Evolutionary conservation across 2,113 vertebrate genomes (phyloP).

Genomic region (Gallinago jamesoni): DNA sequence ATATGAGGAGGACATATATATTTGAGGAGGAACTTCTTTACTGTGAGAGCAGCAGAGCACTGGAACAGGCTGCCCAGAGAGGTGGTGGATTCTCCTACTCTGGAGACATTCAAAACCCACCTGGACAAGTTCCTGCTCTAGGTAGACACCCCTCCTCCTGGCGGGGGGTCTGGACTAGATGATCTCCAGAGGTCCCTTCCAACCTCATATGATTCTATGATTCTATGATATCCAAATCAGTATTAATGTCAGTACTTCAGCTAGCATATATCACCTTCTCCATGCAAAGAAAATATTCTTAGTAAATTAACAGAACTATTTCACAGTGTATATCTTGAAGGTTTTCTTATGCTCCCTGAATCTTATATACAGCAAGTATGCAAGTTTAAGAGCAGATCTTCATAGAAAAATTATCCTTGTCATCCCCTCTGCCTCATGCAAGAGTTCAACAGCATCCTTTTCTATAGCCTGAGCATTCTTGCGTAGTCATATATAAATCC

Average conservation of each 20-base stretch:
- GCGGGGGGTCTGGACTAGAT: too few species aligned
- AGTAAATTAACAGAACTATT: neutral
- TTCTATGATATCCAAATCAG: neutral
- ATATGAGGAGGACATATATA: too few species aligned
- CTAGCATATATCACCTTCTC: neutral
- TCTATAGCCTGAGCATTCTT: neutral
- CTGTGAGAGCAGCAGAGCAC: too few species aligned
- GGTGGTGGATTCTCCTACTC: too few species aligned
- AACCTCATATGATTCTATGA: too few species aligned
- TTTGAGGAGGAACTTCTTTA: too few species aligned
- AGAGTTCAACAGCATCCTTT: neutral
- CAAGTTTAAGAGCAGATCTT: neutral
- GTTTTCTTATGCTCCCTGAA: neutral
- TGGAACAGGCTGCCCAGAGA: too few species aligned
- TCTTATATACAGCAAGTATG: neutral
- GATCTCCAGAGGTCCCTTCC: too few species aligned
- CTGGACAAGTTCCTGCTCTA: too few species aligned
- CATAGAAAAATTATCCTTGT: neutral
- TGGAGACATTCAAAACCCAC: too few species aligned
- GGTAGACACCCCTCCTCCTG: too few species aligned
- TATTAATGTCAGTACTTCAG: neutral
- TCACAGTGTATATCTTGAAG: neutral
- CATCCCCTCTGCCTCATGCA: neutral
- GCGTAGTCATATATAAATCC: neutral
- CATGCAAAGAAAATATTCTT: neutral